Percentiles rank a stretch among this genome's conserved stretches.
These are phyloP conservation scores for Crepidodera aurea DNA, from an alignment of 2,888 invertebrate species.

Conservation along the genomic window DNA sequence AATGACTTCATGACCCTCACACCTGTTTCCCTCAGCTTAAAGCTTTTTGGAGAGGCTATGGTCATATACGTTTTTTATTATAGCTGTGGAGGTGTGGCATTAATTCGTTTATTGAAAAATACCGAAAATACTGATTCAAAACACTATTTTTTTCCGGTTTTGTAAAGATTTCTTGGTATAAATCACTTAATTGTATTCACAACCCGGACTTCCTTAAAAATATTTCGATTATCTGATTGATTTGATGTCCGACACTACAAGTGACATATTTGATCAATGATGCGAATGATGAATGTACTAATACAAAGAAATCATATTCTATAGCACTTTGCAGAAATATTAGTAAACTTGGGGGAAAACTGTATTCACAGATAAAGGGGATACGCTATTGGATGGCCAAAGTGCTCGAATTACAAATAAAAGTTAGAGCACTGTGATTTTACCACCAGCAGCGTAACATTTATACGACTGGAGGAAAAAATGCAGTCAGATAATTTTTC, in stretches of 20 bases:
- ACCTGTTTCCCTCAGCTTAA: slow-evolving; percentile 17
- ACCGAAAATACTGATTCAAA: neutral
- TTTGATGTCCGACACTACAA: slow-evolving; percentile 13
- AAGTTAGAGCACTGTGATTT: slow-evolving; percentile 5
- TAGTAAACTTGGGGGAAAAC: slow-evolving; percentile 6
- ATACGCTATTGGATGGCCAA: neutral
- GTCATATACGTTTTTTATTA: slow-evolving; percentile 9
- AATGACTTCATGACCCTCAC: slow-evolving; percentile 13
- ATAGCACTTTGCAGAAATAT: slow-evolving; percentile 5
- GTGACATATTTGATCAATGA: slow-evolving; percentile 22
- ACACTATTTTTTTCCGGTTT: neutral
- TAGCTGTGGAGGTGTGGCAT: neutral
- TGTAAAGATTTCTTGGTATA: no score
- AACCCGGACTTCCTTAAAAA: no score
- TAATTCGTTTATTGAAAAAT: slow-evolving; percentile 1
- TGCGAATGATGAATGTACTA: slow-evolving; percentile 13
- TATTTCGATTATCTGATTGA: slow-evolving; percentile 13
- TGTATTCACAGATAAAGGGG: slow-evolving; percentile 6
- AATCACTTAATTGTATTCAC: no score
- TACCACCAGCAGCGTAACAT: neutral
- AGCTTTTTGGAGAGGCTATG: slow-evolving; percentile 9
- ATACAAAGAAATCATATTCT: slow-evolving; percentile 2
- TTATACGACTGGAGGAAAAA: no score
- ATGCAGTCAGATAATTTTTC: no score
- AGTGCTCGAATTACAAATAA: slow-evolving; percentile 23